These are phyloP conservation scores for Phrynocephalus forsythii DNA, from an alignment of 2,797 vertebrate genomes.

Conservation along the genomic window DNA sequence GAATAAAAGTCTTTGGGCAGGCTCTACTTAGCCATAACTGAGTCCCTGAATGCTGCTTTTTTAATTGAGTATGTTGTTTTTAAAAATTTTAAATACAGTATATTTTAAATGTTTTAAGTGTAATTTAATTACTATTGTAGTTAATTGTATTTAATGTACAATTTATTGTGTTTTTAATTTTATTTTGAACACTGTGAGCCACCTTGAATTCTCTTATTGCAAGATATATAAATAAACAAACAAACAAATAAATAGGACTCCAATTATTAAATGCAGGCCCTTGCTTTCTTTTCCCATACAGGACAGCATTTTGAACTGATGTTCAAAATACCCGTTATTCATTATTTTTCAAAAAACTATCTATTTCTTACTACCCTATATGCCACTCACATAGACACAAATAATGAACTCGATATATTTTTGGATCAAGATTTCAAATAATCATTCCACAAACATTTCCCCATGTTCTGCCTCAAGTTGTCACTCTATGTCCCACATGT, in stretches of 20 bases:
- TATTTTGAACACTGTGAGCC: too few relatives aligned
- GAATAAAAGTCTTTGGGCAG: too few relatives aligned
- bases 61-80: not conserved
- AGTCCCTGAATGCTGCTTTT: too few relatives aligned
- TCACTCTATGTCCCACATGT: conserved; percentile 43
- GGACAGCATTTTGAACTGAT: not conserved
- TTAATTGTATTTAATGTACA: too few relatives aligned
- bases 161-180: too few relatives aligned
- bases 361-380: not conserved
- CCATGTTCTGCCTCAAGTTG: conserved; percentile 44
- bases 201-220: too few relatives aligned
- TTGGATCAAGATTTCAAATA: conserved; percentile 33
- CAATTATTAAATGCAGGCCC: not conserved
- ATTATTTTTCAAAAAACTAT: not conserved
- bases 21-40: too few relatives aligned
- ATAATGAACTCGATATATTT: conserved; percentile 5
- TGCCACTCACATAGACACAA: conserved; percentile 1
- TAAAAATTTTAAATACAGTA: not conserved
- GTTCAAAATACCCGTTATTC: not conserved
- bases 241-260: not conserved
- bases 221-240: not conserved
- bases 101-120: too few relatives aligned
- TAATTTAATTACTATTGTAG: too few relatives aligned
- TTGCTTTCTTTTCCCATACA: not conserved
- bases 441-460: conserved; percentile 54